phyloP scores from a whole-genome alignment of 2,888 invertebrate genomes.

The Nomada ruficornis region DNA sequence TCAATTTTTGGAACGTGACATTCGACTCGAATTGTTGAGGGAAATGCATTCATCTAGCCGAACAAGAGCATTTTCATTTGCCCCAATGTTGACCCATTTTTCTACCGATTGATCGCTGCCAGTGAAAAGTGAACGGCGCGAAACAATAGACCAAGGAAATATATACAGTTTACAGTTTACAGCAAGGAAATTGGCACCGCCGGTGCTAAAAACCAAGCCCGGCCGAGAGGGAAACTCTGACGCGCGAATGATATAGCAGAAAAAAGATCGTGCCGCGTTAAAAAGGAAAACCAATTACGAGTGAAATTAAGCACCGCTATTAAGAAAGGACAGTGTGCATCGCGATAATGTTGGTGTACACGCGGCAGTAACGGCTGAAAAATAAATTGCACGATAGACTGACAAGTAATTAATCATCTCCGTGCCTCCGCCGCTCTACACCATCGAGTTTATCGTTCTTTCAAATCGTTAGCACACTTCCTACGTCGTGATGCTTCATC shows the following conservation, averaged over 20 bases:
- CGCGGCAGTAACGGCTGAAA: neutral
- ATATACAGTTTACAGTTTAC: neutral
- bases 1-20: neutral
- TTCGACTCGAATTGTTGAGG: neutral
- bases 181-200: neutral
- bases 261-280: neutral
- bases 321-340: conserved; percentile 32
- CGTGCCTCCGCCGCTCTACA: conserved; percentile 1
- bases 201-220: too few relatives aligned
- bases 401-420: conserved; percentile 43
- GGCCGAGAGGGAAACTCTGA: too few relatives aligned
- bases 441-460: conserved; percentile 25
- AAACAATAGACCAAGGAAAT: neutral
- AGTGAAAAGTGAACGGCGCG: neutral
- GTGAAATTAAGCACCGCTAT: conserved; percentile 36
- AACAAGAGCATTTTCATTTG: neutral
- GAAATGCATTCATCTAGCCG: neutral
- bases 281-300: conserved; percentile 14
- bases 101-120: neutral
- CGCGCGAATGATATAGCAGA: neutral
- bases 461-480: conserved; percentile 27
- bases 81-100: neutral
- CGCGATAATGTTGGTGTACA: conserved; percentile 31
- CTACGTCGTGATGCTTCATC: neutral
- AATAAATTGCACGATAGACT: conserved; percentile 35